These are phyloP conservation scores for Brienomyrus brachyistius DNA, from an alignment of 2,113 vertebrate genomes.

Conservation along the genomic window DNA sequence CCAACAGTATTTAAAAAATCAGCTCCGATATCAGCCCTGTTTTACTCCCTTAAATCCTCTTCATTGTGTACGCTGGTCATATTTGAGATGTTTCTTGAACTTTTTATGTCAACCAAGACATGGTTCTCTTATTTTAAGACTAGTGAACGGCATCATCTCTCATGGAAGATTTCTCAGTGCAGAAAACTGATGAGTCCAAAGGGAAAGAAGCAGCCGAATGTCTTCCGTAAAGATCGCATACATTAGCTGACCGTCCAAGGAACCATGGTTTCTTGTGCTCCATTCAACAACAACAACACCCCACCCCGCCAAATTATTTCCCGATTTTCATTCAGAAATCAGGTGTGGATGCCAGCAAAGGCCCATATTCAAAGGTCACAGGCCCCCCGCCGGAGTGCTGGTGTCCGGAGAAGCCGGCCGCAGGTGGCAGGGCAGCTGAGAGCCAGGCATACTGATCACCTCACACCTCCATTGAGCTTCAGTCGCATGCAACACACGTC, in stretches of 20 bases:
- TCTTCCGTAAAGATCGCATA: not conserved
- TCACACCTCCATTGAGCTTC: not conserved
- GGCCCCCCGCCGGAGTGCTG: not conserved
- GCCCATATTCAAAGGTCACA: not conserved
- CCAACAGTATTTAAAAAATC: not conserved
- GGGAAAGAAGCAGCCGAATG: not conserved
- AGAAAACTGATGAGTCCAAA: not conserved
- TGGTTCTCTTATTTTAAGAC: slow-evolving; percentile 21
- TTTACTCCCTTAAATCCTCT: not conserved
- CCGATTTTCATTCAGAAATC: not conserved
- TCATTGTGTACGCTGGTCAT: slow-evolving; percentile 1
- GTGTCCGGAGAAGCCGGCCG: not conserved
- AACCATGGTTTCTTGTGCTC: too few relatives aligned
- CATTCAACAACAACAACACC: not conserved
- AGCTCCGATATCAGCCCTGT: not conserved
- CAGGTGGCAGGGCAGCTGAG: not conserved
- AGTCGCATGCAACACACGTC: not conserved
- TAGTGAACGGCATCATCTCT: slow-evolving; percentile 23
- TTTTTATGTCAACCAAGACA: slow-evolving; percentile 27
- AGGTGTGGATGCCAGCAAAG: not conserved
- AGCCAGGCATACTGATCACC: not conserved
- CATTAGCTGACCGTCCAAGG: not conserved
- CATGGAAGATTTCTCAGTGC: slow-evolving; percentile 10
- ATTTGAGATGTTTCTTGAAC: slow-evolving; percentile 2
- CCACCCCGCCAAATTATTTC: not conserved